Percentiles rank a stretch among this genome's conserved stretches.
Conservation (phyloP, 2,113 vertebrate species). For the Madoqua kirkii region DNA sequence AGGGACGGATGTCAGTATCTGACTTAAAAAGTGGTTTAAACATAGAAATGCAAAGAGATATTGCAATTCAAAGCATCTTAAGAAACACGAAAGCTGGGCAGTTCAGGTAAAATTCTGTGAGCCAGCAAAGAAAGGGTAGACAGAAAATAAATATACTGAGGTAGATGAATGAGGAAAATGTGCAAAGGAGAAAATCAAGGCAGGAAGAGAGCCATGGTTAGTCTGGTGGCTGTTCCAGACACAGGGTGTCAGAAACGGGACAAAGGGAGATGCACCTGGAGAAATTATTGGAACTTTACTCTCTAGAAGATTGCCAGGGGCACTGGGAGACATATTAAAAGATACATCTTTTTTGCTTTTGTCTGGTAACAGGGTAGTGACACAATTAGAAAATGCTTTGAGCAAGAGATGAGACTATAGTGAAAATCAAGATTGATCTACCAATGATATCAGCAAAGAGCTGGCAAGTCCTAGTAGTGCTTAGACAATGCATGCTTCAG, state of each 20-base stretch:
- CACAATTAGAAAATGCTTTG: conserved; percentile 57
- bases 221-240: background rate
- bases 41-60: conserved; percentile 27
- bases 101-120: background rate
- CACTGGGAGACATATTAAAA: conserved; percentile 35
- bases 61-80: background rate
- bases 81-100: background rate
- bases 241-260: background rate
- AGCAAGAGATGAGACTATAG: conserved; percentile 30
- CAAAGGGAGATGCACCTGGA: background rate
- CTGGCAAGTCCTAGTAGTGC: background rate
- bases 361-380: conserved; percentile 19
- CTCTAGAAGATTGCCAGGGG: background rate
- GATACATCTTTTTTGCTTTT: conserved; percentile 43
- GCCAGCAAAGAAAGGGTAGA: background rate
- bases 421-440: conserved; percentile 45
- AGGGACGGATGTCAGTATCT: background rate
- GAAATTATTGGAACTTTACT: conserved; percentile 37
- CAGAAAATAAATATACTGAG: background rate
- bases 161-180: background rate
- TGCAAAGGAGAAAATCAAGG: background rate
- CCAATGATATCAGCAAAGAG: background rate
- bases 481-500: background rate
- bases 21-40: conserved; percentile 35
- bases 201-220: background rate